phyloP scores from a whole-genome alignment of 2,113 vertebrate species.

The Passer domesticus region DNA sequence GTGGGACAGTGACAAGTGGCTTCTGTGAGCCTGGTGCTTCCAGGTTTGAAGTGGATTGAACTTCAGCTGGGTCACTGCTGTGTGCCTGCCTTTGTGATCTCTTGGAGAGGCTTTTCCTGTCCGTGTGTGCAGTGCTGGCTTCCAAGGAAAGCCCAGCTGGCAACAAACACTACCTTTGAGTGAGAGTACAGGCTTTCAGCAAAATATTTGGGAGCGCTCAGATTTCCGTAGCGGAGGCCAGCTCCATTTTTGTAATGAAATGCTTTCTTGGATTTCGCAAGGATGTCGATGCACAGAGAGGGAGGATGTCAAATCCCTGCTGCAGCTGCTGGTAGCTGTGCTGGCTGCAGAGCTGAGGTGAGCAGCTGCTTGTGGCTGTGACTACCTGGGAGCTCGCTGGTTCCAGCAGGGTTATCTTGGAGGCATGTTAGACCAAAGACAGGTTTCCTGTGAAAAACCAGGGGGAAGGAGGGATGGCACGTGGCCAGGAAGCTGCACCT shows the following conservation, averaged over 20 bases:
- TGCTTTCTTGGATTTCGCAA: background rate
- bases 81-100: background rate
- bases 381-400: background rate
- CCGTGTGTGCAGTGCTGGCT: background rate
- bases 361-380: background rate
- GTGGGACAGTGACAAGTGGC: background rate
- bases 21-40: background rate
- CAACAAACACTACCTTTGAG: background rate
- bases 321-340: background rate
- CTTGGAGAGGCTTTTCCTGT: background rate
- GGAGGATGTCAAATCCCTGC: background rate
- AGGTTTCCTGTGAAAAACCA: background rate
- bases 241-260: background rate
- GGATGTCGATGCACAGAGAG: background rate
- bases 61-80: background rate
- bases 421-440: background rate
- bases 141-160: background rate
- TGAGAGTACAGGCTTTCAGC: background rate
- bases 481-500: background rate
- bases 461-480: background rate
- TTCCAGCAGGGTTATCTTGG: background rate
- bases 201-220: background rate
- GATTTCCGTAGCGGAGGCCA: background rate
- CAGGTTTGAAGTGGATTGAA: background rate
- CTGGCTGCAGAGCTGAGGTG: background rate